Conservation (phyloP, 2,113 vertebrate genomes). For the Sprattus sprattus region DNA sequence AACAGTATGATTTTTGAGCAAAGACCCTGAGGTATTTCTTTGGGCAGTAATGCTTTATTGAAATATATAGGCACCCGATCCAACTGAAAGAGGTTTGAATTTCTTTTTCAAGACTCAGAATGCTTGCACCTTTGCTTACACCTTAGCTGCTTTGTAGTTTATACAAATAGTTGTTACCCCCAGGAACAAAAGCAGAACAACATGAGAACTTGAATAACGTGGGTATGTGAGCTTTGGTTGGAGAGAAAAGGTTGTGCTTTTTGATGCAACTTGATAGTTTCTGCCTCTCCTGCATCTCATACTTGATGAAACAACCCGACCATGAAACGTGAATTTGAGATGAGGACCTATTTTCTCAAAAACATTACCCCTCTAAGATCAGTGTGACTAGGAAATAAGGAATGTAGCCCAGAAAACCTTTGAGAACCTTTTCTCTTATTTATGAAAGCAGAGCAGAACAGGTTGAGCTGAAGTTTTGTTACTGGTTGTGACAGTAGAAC, state of each 20-base stretch:
- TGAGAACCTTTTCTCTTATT: not conserved
- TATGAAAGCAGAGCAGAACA: not conserved
- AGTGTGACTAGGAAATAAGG: not conserved
- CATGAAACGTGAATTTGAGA: not conserved
- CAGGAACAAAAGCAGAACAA: not conserved
- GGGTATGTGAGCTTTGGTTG: not conserved
- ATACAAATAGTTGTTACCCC: slow-evolving; percentile 7
- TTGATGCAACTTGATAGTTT: not conserved
- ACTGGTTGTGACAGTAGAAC: not conserved
- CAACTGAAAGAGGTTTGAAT: slow-evolving; percentile 8
- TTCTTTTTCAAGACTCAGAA: not conserved
- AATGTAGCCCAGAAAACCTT: not conserved
- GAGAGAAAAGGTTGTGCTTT: not conserved
- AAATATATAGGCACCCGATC: not conserved
- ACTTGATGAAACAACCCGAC: not conserved
- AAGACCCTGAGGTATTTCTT: not conserved
- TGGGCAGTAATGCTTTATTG: not conserved
- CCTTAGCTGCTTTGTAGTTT: not conserved
- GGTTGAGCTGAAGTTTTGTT: not conserved
- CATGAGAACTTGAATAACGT: not conserved
- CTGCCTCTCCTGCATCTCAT: not conserved
- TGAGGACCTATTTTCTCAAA: not conserved
- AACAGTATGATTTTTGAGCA: not conserved
- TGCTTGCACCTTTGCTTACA: not conserved
- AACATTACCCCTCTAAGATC: not conserved